Conservation (phyloP, 2,888 invertebrate species). For the Ochropacha duplaris region DNA sequence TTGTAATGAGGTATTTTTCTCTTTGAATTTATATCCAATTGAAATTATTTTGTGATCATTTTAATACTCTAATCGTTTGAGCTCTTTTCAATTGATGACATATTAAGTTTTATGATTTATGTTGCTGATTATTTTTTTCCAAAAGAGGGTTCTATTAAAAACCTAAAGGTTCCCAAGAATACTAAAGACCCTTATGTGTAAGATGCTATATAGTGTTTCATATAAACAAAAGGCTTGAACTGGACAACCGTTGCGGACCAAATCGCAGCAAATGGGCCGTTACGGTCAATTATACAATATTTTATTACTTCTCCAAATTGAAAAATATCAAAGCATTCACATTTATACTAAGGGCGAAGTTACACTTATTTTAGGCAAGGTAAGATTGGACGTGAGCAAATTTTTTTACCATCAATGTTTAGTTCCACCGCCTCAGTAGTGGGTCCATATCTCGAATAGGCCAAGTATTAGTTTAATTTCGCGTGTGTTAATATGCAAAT, state of each 20-base stretch:
- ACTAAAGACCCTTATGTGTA: too few species aligned
- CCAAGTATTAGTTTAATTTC: slow-evolving; percentile 55
- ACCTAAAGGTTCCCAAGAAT: too few species aligned
- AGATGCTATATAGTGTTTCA: too few species aligned
- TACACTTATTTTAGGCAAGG: not conserved
- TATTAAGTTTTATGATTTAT: not conserved
- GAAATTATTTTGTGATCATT: not conserved
- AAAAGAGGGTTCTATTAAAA: too few species aligned
- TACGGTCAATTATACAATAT: too few species aligned
- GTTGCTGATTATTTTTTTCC: not conserved
- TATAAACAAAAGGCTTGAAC: too few species aligned
- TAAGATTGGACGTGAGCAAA: not conserved
- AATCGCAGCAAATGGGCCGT: too few species aligned
- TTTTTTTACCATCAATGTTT: not conserved
- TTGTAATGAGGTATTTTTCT: slow-evolving; percentile 13
- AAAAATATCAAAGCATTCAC: too few species aligned
- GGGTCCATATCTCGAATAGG: slow-evolving; percentile 25
- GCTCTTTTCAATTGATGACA: not conserved
- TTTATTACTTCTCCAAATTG: too few species aligned
- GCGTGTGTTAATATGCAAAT: slow-evolving; percentile 70
- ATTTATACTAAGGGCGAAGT: not conserved
- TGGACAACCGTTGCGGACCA: too few species aligned
- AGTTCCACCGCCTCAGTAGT: not conserved
- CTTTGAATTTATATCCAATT: not conserved
- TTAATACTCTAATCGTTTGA: not conserved